These are phyloP conservation scores for Orthosia gracilis DNA, from an alignment of 2,888 invertebrate species.

Conservation along the genomic window DNA sequence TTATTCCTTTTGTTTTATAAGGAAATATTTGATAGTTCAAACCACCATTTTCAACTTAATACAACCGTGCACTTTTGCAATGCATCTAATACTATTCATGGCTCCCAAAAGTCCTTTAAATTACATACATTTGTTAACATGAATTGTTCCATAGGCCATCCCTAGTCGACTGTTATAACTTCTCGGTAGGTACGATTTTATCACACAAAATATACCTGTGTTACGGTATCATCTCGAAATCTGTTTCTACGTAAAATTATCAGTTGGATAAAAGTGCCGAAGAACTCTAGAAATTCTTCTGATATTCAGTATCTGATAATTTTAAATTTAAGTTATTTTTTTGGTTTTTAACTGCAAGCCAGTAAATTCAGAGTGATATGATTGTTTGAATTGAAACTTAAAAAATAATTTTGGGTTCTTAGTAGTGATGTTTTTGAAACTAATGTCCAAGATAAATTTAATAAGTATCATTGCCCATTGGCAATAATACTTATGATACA, in stretches of 20 bases:
- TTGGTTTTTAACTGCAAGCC: background rate
- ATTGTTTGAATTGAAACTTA: too few relatives aligned
- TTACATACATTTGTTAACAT: conserved; percentile 53
- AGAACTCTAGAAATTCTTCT: too few relatives aligned
- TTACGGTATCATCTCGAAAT: background rate
- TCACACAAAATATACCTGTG: conserved; percentile 45
- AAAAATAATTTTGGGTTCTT: background rate
- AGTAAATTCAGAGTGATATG: background rate
- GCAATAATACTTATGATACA: too few relatives aligned
- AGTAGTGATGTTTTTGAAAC: background rate
- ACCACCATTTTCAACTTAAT: background rate
- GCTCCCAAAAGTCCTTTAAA: conserved; percentile 55
- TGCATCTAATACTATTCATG: conserved; percentile 45
- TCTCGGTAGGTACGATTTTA: conserved; percentile 49
- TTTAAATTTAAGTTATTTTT: background rate
- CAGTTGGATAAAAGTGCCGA: background rate
- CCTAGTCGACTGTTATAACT: conserved; percentile 60
- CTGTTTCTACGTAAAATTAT: background rate
- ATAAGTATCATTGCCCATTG: background rate
- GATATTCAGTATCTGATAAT: background rate
- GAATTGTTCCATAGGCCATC: conserved; percentile 52
- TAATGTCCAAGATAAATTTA: background rate
- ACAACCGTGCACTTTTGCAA: conserved; percentile 43
- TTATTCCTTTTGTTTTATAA: too few relatives aligned
- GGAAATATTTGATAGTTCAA: background rate